These are phyloP conservation scores for Blastobasis lacticolella DNA, from an alignment of 2,888 invertebrate genomes.

Conservation along the genomic window DNA sequence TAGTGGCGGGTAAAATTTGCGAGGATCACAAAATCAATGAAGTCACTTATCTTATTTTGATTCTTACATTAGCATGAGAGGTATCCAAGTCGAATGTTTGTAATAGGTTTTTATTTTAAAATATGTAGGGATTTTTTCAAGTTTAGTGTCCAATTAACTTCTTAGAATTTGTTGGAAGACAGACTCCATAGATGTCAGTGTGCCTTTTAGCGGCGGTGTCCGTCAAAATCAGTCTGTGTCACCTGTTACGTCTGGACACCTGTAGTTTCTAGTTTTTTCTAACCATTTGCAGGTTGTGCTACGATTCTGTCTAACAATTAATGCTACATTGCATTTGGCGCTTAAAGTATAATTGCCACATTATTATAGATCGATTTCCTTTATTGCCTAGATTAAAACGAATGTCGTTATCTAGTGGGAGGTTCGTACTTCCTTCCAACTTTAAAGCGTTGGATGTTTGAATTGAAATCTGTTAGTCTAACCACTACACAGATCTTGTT, in stretches of 20 bases:
- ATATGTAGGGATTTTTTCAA: no score
- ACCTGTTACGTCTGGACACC: conserved; percentile 37
- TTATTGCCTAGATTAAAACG: background rate
- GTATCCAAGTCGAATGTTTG: no score
- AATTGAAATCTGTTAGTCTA: no score
- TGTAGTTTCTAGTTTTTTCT: conserved; percentile 20
- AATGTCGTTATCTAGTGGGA: background rate
- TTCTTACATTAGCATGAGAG: no score
- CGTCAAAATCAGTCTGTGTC: conserved; percentile 47
- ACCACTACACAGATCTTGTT: no score
- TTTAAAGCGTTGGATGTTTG: no score
- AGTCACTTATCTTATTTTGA: no score
- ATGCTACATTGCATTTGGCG: background rate
- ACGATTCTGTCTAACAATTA: background rate
- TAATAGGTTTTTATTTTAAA: no score
- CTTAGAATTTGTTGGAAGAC: conserved; percentile 5
- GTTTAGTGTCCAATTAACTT: no score
- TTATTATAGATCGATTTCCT: background rate
- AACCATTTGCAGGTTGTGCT: conserved; percentile 5
- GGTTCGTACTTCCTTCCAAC: no score
- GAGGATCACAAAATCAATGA: no score
- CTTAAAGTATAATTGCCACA: background rate
- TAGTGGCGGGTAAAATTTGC: no score
- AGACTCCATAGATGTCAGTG: conserved; percentile 3
- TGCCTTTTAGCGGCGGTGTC: conserved; percentile 27